Evolutionary conservation across 2,797 vertebrate species (phyloP), one percentile per base, ranked within the genome.

Genomic region (Hypotaenidia philippensis): DNA sequence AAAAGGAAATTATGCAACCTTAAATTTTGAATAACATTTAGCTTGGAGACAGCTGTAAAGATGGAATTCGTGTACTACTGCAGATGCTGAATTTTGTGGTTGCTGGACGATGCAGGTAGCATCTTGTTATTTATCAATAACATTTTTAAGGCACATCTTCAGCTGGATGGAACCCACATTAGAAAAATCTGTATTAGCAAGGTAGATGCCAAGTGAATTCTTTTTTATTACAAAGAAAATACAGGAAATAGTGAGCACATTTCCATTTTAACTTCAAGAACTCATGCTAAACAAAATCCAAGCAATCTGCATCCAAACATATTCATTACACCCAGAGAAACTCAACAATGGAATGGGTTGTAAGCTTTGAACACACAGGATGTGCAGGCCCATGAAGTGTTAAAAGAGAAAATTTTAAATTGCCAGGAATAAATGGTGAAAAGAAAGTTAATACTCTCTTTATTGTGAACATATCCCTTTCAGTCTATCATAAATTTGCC

Each of bases 281-380:
- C 9, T 79, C 68, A 41, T 27, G 49, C 84, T 14, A 74, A 71
- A 60, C 6, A 77, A 77, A 52, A 80, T 20, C 10, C 18, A 31
- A 80, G 18, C 32, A 49, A 50, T 3, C 12, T n/a, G n/a, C 25
- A 77, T 57, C 26, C 64, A 57, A 56, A 47, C 8, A 29, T 25
- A 5, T 8, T 50, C 71, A 44, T 18, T 47, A n/a, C 10, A 66
- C 5, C 10, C 61, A 25, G 9, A 65, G 31, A 85, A 87, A 29
- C 16, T 61, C 63, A 12, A 0, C 0, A 1, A 19, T 31, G 5
- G 50, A 87, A 47, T 4, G 1, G 5, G 32, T 57, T 50, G 16
- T 36, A 55, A 57, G n/a, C 29, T 74, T 32, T 55, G 22, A 78
- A 78, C 18, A 72, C 1, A 2, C 4, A 60, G 47, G 6, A 44